Percentiles rank a stretch among this genome's conserved stretches.
Conservation (phyloP, 92 coral and sea anemone species). For the Zoanthus sansibaricus region DNA sequence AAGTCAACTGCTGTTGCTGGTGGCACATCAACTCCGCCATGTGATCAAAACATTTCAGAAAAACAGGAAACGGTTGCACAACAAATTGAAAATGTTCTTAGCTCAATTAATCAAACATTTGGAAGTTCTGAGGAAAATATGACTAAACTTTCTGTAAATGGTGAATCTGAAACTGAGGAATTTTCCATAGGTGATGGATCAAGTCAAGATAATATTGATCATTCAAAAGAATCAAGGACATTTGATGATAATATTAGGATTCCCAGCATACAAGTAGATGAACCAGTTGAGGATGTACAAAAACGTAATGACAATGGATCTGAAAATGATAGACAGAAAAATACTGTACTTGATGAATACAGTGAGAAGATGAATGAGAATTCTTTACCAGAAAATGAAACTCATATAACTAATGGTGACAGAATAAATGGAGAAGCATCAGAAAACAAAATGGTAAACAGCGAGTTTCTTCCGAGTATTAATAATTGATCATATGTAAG, state of each 20-base stretch:
- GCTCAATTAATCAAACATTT: slow-evolving; percentile 35
- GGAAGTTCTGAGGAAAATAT: background rate
- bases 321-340: slow-evolving; percentile 29
- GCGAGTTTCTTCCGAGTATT: too few species aligned
- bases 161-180: slow-evolving; percentile 3
- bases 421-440: background rate
- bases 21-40: background rate
- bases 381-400: slow-evolving; percentile 3
- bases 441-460: slow-evolving; percentile 32
- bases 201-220: background rate
- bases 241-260: background rate
- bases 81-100: slow-evolving; percentile 39
- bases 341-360: slow-evolving; percentile 1
- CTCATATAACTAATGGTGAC: slow-evolving; percentile 38
- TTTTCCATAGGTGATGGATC: background rate
- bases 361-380: slow-evolving; percentile 8
- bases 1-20: slow-evolving; percentile 15
- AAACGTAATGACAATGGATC: background rate
- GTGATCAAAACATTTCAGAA: slow-evolving; percentile 16
- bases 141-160: slow-evolving; percentile 13
- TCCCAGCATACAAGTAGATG: slow-evolving; percentile 40
- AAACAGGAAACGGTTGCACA: slow-evolving; percentile 45
- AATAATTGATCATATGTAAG: too few species aligned
- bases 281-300: slow-evolving; percentile 9
- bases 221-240: background rate